Conservation (phyloP, 1,140 invertebrate species). For the Drosophila ercepeae region DNA sequence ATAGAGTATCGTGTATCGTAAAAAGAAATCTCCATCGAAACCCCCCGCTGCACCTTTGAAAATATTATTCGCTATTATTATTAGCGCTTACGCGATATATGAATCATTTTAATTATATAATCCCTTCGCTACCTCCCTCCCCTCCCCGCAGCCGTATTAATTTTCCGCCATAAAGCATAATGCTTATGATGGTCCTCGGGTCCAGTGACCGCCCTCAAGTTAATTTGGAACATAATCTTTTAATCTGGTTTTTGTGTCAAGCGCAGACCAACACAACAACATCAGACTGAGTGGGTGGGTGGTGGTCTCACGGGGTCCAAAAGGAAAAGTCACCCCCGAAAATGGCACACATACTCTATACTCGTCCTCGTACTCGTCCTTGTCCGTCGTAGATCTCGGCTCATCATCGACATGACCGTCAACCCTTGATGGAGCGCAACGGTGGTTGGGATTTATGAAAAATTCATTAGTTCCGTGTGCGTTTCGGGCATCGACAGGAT, state of each 20-base stretch:
- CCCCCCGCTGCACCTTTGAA: background rate
- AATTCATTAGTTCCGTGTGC: constrained; percentile 72
- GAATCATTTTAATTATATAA: constrained; percentile 6
- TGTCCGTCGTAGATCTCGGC: background rate
- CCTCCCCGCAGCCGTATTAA: constrained; percentile 7
- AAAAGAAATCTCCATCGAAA: no score
- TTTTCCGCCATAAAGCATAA: constrained; percentile 11
- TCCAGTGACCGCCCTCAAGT: constrained; percentile 56
- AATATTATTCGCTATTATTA: background rate
- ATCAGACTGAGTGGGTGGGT: background rate
- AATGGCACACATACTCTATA: background rate
- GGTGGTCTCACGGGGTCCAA: constrained; percentile 3
- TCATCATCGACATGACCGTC: constrained; percentile 15
- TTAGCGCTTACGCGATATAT: background rate
- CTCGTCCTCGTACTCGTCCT: no score
- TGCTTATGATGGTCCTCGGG: constrained; percentile 5
- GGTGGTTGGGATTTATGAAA: constrained; percentile 70
- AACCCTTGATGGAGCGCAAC: constrained; percentile 30
- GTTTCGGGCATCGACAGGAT: constrained; percentile 37
- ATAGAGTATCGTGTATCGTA: no score
- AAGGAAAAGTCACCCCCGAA: constrained; percentile 39
- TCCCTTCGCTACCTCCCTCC: background rate
- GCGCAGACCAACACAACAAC: constrained; percentile 49
- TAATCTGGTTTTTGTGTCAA: constrained; percentile 81
- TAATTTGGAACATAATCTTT: constrained; percentile 81